Evolutionary conservation across 2,888 invertebrate genomes (phyloP).

Genomic region (Meganola albula): DNA sequence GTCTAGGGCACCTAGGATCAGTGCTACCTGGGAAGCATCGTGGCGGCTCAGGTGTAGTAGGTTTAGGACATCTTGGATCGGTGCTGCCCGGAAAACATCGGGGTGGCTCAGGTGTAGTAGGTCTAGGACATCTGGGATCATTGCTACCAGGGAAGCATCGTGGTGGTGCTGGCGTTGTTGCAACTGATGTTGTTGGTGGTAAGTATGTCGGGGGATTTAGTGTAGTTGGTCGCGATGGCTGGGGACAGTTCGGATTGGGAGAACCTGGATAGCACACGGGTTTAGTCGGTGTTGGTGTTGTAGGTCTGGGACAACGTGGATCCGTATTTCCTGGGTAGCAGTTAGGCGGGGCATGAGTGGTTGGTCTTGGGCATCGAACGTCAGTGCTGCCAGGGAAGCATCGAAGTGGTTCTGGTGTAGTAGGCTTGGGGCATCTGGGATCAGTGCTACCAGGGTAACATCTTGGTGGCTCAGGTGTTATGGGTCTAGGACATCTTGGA

Average conservation of each 20-base stretch:
- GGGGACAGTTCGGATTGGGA: slow-evolving; percentile 22
- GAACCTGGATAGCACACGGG: slow-evolving; percentile 24
- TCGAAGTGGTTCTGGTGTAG: slow-evolving; percentile 26
- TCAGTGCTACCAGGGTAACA: slow-evolving; percentile 34
- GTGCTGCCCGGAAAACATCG: slow-evolving; percentile 15
- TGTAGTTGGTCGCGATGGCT: slow-evolving; percentile 28
- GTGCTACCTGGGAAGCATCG: slow-evolving; percentile 11
- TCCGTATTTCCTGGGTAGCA: slow-evolving; percentile 37
- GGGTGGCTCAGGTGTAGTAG: slow-evolving; percentile 12
- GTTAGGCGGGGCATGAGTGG: slow-evolving; percentile 8
- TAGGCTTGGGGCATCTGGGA: slow-evolving; percentile 39
- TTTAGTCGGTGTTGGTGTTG: slow-evolving; percentile 24
- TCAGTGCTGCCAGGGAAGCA: slow-evolving; percentile 54
- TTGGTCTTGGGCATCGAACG: slow-evolving; percentile 44
- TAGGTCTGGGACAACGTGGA: slow-evolving; percentile 39
- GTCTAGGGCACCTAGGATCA: slow-evolving; percentile 11
- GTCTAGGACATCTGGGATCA: slow-evolving; percentile 20
- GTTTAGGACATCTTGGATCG: slow-evolving; percentile 12
- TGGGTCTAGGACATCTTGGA: slow-evolving; percentile 42
- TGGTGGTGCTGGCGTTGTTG: slow-evolving; percentile 17
- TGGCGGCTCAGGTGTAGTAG: slow-evolving; percentile 11
- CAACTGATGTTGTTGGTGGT: slow-evolving; percentile 29
- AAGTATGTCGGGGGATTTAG: slow-evolving; percentile 29
- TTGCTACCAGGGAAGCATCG: slow-evolving; percentile 16
- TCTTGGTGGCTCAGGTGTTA: slow-evolving; percentile 31